phyloP scores from a whole-genome alignment of 2,113 vertebrate genomes.

The Sphaerodactylus townsendi region DNA sequence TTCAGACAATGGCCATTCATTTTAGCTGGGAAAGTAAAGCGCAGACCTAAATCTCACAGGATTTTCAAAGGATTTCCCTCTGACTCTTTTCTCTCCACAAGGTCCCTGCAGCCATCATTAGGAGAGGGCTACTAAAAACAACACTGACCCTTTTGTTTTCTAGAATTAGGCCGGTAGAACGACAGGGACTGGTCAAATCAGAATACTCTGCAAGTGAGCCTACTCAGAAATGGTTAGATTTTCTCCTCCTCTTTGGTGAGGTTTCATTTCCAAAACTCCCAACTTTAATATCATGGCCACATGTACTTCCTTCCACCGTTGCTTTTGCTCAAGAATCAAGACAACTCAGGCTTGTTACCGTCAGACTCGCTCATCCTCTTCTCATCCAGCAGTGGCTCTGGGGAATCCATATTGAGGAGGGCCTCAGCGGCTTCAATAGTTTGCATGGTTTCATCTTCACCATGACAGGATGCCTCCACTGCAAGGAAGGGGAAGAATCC shows the following conservation, averaged over 20 bases:
- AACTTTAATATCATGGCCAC: background rate
- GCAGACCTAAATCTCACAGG: background rate
- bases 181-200: background rate
- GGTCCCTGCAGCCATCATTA: background rate
- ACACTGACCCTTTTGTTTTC: background rate
- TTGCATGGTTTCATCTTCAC: slow-evolving; percentile 90
- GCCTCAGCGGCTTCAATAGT: slow-evolving; percentile 91
- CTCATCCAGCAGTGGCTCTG: slow-evolving; percentile 83
- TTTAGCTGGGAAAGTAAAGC: background rate
- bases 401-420: slow-evolving; percentile 91
- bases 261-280: background rate
- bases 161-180: background rate
- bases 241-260: background rate
- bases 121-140: background rate
- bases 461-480: slow-evolving; percentile 91
- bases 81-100: background rate
- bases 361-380: slow-evolving; percentile 85
- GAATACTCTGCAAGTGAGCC: background rate
- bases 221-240: background rate
- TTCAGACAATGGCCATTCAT: background rate
- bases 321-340: slow-evolving; percentile 12
- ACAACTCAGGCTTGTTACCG: background rate
- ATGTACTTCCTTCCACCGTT: slow-evolving; percentile 6
- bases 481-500: slow-evolving; percentile 7
- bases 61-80: background rate